These are phyloP conservation scores for Ophioninae sp. DNA, from an alignment of 2,888 invertebrate species.

Conservation along the genomic window DNA sequence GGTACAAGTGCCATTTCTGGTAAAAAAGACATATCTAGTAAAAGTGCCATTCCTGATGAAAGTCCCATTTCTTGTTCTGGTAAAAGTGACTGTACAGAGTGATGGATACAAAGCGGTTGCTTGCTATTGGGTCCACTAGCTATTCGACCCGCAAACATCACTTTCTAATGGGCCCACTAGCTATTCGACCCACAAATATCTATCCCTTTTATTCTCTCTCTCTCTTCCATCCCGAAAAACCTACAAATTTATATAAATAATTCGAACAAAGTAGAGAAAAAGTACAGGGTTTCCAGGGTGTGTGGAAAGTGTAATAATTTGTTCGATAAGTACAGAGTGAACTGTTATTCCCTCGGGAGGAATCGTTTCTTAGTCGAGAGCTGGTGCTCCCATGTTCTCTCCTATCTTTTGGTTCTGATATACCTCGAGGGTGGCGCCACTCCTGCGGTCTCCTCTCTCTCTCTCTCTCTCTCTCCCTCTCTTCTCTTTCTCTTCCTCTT, in stretches of 20 bases:
- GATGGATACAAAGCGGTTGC: no score
- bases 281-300: constrained; percentile 25
- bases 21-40: no score
- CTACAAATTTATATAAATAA: constrained; percentile 58
- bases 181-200: constrained; percentile 30
- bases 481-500: neutral
- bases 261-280: constrained; percentile 36
- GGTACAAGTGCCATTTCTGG: neutral
- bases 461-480: constrained; percentile 15
- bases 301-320: constrained; percentile 59
- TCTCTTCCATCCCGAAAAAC: constrained; percentile 36
- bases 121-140: no score
- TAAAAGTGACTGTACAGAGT: no score
- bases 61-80: no score
- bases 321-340: constrained; percentile 57
- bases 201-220: neutral
- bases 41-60: no score
- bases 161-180: neutral
- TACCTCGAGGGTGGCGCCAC: constrained; percentile 28
- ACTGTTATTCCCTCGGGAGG: constrained; percentile 62
- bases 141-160: constrained; percentile 10
- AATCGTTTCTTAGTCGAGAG: constrained; percentile 54
- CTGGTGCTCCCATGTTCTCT: constrained; percentile 34
- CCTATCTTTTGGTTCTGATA: constrained; percentile 21
- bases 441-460: constrained; percentile 33